Evolutionary conservation across 2,888 invertebrate species (phyloP).

Genomic region (Drosophila neoperkinsi): DNA sequence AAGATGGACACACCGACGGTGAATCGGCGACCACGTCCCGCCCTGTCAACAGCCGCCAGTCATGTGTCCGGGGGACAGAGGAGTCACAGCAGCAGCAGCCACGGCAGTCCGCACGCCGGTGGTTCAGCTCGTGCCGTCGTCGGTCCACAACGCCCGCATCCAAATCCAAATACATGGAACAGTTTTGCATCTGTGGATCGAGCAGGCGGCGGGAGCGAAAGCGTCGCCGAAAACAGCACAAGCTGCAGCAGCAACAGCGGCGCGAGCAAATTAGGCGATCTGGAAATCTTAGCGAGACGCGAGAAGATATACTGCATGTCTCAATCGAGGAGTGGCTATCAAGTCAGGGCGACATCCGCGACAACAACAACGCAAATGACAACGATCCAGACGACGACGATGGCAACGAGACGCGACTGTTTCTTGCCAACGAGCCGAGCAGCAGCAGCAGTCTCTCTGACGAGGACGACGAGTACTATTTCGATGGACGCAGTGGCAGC

Average conservation of each 20-base stretch:
- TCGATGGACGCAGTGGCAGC: conserved; percentile 83
- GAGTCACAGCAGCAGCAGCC: conserved; percentile 73
- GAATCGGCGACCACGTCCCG: conserved; percentile 84
- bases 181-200: conserved; percentile 89
- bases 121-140: conserved; percentile 80
- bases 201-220: conserved; percentile 80
- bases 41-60: conserved; percentile 34
- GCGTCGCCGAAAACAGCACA: conserved; percentile 81
- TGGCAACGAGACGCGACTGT: conserved; percentile 61
- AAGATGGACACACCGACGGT: conserved; percentile 86
- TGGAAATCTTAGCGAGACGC: conserved; percentile 88
- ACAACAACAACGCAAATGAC: conserved; percentile 62
- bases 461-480: conserved; percentile 85
- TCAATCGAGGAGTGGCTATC: conserved; percentile 86
- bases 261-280: conserved; percentile 87
- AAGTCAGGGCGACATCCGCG: conserved; percentile 82
- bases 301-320: conserved; percentile 86
- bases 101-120: conserved; percentile 68
- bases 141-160: conserved; percentile 82
- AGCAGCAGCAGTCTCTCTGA: conserved; percentile 76
- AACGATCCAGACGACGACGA: conserved; percentile 59
- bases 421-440: conserved; percentile 65
- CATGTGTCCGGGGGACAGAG: conserved; percentile 37
- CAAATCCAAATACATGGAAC: conserved; percentile 88
- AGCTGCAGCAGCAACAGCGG: conserved; percentile 83